A percentile compares a stretch with the other conserved stretches of the same genome.
phyloP scores from a whole-genome alignment of 2,797 vertebrate species.

The Spinus olivaceus region DNA sequence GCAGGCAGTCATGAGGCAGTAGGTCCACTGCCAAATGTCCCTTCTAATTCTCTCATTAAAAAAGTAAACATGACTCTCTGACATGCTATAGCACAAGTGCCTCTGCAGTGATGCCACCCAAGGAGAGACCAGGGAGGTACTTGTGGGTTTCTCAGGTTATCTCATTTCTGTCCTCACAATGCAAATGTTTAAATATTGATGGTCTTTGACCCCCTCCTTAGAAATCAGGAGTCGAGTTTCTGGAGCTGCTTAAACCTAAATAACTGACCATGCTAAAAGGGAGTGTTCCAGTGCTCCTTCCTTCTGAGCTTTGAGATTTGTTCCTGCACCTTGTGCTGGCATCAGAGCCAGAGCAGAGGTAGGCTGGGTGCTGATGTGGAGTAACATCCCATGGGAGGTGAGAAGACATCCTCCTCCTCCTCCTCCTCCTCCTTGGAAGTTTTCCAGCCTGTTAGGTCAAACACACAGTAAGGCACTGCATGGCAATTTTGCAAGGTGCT shows the following conservation, averaged over 20 bases:
- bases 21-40: not conserved
- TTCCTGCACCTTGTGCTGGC: not conserved
- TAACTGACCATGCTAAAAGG: not conserved
- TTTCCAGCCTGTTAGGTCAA: not conserved
- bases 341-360: not conserved
- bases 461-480: not conserved
- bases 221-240: not conserved
- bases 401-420: not conserved
- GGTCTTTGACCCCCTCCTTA: not conserved
- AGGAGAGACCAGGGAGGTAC: not conserved
- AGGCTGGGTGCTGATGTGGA: not conserved
- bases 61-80: not conserved
- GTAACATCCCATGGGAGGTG: not conserved
- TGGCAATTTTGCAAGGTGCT: not conserved
- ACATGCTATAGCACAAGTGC: not conserved
- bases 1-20: not conserved
- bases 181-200: not conserved
- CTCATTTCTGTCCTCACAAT: not conserved
- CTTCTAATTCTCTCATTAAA: not conserved
- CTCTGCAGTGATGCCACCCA: not conserved
- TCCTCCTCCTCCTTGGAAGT: not conserved
- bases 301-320: not conserved
- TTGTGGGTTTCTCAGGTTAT: not conserved
- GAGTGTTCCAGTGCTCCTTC: not conserved
- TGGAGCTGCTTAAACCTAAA: not conserved